Evolutionary conservation across 2,888 invertebrate species (phyloP), one percentile per base, ranked within the genome.

Genomic region (Agrilus cyanescens): DNA sequence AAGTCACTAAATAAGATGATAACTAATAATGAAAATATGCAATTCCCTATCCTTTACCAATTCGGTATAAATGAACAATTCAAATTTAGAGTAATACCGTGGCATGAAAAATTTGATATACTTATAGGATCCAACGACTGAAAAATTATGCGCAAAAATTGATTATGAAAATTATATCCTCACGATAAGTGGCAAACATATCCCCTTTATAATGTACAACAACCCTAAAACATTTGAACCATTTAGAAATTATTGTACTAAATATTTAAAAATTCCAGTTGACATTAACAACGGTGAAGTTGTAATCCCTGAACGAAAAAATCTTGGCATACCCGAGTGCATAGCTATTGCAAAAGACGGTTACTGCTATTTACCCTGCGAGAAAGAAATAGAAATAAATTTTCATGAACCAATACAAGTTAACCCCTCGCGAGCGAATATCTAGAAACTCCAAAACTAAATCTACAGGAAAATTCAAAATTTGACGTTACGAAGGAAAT

Each of bases 81-180:
- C 16, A 18, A 41, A n/a, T 46, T 46, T 31, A 36, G 39, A 14
- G 15, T 46, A 14, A 12, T 41, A 38, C 13, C 40, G 29, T 48
- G 48, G 48, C 46, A 46, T 34, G 38, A 44, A 14, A 32, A 38
- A 29, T 49, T 42, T 32, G 47, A 49, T 30, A 47, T 45, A n/a
- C 37, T 47, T 6, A 37, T 47, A 40, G 45, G 47, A 13, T 47
- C 44, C 16, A 32, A 42, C 30, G 49, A 49, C 30, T 20, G 42
- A 45, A 44, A 36, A 38, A 41, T 25, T 48, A 36, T 12, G 36
- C 16, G 45, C 45, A 35, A 43, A 48, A 38, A 46, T 48, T 6
- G 40, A 46, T 39, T 44, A 48, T 31, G 37, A 38, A 25, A 34
- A 40, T 18, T 30, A 39, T 10, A 37, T 31, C 5, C 41, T 43